Base-by-base conservation (phyloP, 2,888 invertebrate genomes). In the Eupithecia subumbrata region DNA sequence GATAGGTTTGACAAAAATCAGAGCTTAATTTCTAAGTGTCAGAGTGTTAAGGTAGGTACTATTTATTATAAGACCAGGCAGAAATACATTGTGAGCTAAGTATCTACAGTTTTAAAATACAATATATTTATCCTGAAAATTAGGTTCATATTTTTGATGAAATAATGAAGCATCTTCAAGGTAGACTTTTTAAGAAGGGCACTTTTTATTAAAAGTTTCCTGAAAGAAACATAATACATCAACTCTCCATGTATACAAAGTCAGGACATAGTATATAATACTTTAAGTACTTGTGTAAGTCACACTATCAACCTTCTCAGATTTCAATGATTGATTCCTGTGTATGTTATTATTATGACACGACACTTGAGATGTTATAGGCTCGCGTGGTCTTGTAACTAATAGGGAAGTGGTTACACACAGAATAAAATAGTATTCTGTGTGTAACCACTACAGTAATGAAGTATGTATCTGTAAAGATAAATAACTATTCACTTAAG, bases 301-400 rank as follows among this genome's bases (percentile, higher is more conserved):
- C n/a, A 11, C 66, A 66, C 66, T 67, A 37, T 11, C 34, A n/a
- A 67, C 5, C 18, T 8, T 67, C 40, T 67, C n/a, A 37, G 66
- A n/a, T 67, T 67, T 67, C 66, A 67, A 67, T 67, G 66, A 67
- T 40, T 16, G 37, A 72, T 22, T 45, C 43, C 60, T 60, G 25
- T 56, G 56, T 56, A 60, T 60, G 60, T 60, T 60, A 60, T 60
- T 60, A 37, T 67, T 67, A 67, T 67, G 66, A 40, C 34, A 67
- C 1, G 45, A 69, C 37, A 67, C 37, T 67, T 67, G 40, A 67
- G 66, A 37, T 37, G 66, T 34, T 67, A 60, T 14, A 37, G 34
- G 34, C 64, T 34, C 64, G 2, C 11, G 18, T 12, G 12, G 40
- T 67, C 66, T 11, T 67, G 66, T 67, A n/a, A 66, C 66, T 34